Evolutionary conservation across 2,113 vertebrate species (phyloP).

Genomic region (Panthera uncia): DNA sequence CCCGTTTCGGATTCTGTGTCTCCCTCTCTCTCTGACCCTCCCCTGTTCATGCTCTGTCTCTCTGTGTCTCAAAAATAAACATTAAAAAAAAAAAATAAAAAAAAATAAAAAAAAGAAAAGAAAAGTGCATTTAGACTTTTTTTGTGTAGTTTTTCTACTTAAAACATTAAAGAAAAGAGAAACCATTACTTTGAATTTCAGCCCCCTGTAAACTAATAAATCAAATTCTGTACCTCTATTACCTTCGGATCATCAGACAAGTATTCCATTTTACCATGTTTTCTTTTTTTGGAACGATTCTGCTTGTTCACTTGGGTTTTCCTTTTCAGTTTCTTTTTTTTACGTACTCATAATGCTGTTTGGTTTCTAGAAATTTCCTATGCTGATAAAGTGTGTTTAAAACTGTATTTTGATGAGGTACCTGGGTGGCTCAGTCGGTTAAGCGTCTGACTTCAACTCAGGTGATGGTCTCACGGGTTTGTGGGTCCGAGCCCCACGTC

Average conservation of each 20-base stretch:
- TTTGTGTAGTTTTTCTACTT: neutral
- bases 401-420: neutral
- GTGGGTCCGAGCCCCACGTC: too few species aligned
- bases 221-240: neutral
- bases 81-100: too few species aligned
- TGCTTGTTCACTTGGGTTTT: neutral
- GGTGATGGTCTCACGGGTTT: too few species aligned
- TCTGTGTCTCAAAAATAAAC: too few species aligned
- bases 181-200: neutral
- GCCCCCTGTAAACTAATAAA: neutral
- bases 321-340: neutral
- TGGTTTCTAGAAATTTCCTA: neutral
- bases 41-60: too few species aligned
- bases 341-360: neutral
- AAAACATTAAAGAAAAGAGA: neutral
- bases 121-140: neutral
- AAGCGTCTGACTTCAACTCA: too few species aligned
- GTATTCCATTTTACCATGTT: neutral
- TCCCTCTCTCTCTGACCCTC: too few species aligned
- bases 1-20: too few species aligned
- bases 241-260: neutral
- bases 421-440: too few species aligned
- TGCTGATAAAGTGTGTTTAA: neutral
- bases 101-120: too few species aligned
- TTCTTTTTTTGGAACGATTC: neutral